Evolutionary conservation across 2,888 invertebrate species (phyloP).

Genomic region (Amphipoea oculea): DNA sequence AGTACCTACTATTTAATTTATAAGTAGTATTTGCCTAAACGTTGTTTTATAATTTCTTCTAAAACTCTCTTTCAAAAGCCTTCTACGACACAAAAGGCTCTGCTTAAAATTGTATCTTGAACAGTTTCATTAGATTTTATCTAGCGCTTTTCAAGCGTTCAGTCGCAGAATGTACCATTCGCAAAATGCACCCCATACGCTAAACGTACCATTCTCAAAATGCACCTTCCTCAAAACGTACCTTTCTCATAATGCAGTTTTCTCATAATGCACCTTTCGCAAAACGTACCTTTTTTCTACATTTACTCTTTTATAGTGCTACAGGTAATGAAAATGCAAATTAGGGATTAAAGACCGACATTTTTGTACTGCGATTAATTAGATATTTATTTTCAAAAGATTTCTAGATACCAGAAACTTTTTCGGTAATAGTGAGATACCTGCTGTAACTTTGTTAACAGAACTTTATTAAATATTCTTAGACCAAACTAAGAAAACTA

Average conservation of each 20-base stretch:
- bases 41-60: not conserved
- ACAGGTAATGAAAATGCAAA: no score
- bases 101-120: not conserved
- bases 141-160: not conserved
- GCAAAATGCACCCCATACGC: no score
- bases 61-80: not conserved
- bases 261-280: no score
- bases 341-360: not conserved
- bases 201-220: no score
- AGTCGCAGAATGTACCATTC: no score
- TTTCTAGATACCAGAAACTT: not conserved
- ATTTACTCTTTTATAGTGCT: no score
- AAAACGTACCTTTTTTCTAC: no score
- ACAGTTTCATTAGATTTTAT: conserved; percentile 18
- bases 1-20: not conserved
- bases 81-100: not conserved
- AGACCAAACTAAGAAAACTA: conserved; percentile 19
- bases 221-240: no score
- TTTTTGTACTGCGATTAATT: not conserved
- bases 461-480: conserved; percentile 3
- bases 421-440: conserved; percentile 1
- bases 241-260: no score
- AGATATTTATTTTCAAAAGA: not conserved
- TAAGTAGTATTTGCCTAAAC: not conserved
- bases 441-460: conserved; percentile 6